Evolutionary conservation across 1,140 invertebrate genomes (phyloP).

Genomic region (Pseudobourletiella spinata): DNA sequence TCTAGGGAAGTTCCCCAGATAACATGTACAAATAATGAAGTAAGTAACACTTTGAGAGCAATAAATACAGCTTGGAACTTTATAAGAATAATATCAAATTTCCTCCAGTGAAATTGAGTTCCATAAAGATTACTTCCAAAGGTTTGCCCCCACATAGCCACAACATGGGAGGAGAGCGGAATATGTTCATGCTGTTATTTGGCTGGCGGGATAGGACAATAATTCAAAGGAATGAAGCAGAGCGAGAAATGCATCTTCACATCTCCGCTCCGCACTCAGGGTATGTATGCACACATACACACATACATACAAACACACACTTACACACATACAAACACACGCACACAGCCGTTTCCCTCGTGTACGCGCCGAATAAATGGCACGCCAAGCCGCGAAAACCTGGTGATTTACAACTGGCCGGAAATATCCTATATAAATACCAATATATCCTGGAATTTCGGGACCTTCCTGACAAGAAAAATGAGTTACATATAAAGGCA

Average conservation of each 20-base stretch:
- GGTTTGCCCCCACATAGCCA: no score
- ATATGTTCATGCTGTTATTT: constrained; percentile 5
- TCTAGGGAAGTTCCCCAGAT: background rate
- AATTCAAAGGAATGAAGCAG: constrained; percentile 8
- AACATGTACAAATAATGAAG: constrained; percentile 1
- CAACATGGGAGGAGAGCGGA: background rate
- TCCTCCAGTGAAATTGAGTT: constrained; percentile 9
- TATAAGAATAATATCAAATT: constrained; percentile 11
- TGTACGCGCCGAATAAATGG: constrained; percentile 8
- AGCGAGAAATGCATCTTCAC: constrained; percentile 6
- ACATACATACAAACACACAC: background rate
- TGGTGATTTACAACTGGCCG: constrained; percentile 15
- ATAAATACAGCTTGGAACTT: constrained; percentile 1
- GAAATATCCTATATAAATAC: constrained; percentile 25
- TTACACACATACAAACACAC: no score
- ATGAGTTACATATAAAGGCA: constrained; percentile 19
- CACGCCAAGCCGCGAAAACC: constrained; percentile 9
- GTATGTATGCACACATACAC: background rate
- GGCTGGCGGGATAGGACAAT: constrained; percentile 4
- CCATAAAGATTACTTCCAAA: background rate
- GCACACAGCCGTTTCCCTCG: no score
- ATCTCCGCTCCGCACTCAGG: no score
- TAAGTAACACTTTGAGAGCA: constrained; percentile 6
- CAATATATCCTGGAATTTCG: constrained; percentile 15
- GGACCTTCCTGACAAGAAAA: constrained; percentile 16